Percentiles rank a stretch among this genome's conserved stretches.
phyloP scores from a whole-genome alignment of 2,113 vertebrate species.

The Australoheros scitulus region DNA sequence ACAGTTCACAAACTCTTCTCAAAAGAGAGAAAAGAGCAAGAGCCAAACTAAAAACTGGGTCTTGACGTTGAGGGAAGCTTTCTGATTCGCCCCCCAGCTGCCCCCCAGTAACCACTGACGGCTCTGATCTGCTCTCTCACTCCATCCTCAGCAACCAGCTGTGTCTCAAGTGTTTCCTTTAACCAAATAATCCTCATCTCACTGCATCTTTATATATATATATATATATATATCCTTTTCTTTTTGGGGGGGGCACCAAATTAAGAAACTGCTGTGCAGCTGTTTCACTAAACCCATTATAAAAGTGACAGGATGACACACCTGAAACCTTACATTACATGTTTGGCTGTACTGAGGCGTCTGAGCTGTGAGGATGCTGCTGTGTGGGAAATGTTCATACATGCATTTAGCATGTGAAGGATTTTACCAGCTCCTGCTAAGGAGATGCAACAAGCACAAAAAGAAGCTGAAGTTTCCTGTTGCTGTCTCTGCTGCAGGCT shows the following conservation, averaged over 20 bases:
- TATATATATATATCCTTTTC: no score
- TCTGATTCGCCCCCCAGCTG: not conserved
- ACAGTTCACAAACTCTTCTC: not conserved
- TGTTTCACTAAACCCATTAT: no score
- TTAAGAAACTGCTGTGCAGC: no score
- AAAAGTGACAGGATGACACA: no score
- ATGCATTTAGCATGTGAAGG: not conserved
- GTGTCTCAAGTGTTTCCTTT: not conserved
- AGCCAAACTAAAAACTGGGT: not conserved
- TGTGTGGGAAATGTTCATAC: not conserved
- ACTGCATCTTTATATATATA: not conserved
- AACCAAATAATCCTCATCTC: not conserved
- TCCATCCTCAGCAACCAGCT: not conserved
- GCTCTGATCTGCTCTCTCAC: not conserved
- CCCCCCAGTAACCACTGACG: constrained; percentile 1
- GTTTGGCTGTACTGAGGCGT: no score
- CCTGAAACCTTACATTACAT: no score
- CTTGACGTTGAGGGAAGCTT: not conserved
- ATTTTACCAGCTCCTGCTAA: fast-evolving
- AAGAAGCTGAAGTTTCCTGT: not conserved
- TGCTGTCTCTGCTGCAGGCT: not conserved
- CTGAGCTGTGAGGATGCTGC: no score
- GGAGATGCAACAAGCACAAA: not conserved
- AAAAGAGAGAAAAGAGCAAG: not conserved
- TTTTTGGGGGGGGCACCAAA: no score